phyloP scores from a whole-genome alignment of 2,113 vertebrate species.

The Melanotaenia duboulayi region DNA sequence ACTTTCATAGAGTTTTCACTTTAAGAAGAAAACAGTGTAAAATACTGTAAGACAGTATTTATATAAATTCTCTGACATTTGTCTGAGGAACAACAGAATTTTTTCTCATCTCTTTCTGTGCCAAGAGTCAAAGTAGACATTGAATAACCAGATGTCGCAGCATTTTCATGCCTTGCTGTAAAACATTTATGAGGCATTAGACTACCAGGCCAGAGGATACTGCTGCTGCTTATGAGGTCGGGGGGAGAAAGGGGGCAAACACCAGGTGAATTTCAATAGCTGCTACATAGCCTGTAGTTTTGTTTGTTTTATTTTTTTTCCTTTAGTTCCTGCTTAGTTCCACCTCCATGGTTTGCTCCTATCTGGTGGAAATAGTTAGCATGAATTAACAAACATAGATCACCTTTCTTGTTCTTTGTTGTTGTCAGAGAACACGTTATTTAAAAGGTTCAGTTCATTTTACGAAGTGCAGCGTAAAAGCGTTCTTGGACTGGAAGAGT shows the following conservation, averaged over 20 bases:
- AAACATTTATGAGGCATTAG: conserved; percentile 79
- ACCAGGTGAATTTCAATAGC: conserved; percentile 44
- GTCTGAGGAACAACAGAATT: not conserved
- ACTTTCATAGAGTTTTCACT: not conserved
- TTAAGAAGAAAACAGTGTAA: not conserved
- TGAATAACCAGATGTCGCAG: conserved; percentile 72
- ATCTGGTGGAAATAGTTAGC: too few species aligned
- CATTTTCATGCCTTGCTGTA: conserved; percentile 68
- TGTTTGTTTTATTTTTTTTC: too few species aligned
- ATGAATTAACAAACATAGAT: too few species aligned
- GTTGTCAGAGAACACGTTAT: too few species aligned
- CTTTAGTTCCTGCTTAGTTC: too few species aligned
- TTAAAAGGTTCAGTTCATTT: too few species aligned
- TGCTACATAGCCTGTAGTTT: not conserved
- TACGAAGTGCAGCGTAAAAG: too few species aligned
- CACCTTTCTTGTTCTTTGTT: too few species aligned
- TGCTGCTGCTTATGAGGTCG: conserved; percentile 49
- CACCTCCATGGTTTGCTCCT: too few species aligned
- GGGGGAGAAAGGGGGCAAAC: conserved; percentile 20
- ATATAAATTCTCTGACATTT: not conserved
- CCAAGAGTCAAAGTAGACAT: conserved; percentile 36
- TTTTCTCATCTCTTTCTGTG: conserved; percentile 37
- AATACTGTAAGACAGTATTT: not conserved
- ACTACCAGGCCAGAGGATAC: conserved; percentile 45
- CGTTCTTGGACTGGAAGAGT: too few species aligned